phyloP scores from a whole-genome alignment of 2,113 vertebrate genomes.

The Periophthalmus modestus region DNA sequence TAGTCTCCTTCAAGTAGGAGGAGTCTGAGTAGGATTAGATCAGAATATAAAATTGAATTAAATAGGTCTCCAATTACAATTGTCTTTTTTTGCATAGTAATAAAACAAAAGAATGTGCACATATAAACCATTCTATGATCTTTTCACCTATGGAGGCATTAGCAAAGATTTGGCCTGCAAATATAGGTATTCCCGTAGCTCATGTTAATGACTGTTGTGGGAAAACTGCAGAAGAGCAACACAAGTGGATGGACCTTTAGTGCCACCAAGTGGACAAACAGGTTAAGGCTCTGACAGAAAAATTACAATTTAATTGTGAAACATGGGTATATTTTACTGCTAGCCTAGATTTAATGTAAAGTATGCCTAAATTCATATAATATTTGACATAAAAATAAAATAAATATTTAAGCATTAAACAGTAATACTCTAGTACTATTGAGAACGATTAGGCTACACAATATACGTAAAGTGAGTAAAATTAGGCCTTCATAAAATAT shows the following conservation, averaged over 20 bases:
- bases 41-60: neutral
- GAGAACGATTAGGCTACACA: neutral
- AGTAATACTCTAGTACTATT: neutral
- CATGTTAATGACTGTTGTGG: constrained; percentile 48
- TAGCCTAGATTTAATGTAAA: neutral
- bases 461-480: no score
- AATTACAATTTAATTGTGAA: neutral
- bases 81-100: neutral
- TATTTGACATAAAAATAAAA: no score
- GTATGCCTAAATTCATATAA: no score
- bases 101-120: neutral
- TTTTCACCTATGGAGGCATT: neutral
- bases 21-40: no score
- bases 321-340: neutral
- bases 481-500: no score
- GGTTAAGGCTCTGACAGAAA: neutral
- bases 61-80: neutral
- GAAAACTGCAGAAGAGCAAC: constrained; percentile 38
- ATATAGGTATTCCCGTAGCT: neutral
- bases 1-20: no score
- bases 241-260: constrained; percentile 41
- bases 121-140: neutral
- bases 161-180: neutral
- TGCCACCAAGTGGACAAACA: constrained; percentile 28
- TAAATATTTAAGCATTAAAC: no score